Conservation (phyloP, 2,797 vertebrate genomes). For the Diceros bicornis region DNA sequence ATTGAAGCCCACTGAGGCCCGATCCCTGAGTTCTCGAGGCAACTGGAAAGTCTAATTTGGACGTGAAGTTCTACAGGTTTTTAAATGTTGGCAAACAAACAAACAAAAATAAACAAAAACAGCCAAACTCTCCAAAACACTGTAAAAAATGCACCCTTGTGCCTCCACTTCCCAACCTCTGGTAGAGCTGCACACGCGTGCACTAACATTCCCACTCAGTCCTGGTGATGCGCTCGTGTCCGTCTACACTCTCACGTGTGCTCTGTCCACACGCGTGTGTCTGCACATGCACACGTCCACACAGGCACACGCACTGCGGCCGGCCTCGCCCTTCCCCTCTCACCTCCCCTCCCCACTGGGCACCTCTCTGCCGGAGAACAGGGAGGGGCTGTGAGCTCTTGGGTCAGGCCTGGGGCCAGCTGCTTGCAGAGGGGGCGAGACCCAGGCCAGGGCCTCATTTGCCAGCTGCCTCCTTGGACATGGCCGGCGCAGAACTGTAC, state of each 20-base stretch:
- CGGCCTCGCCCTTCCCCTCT: background rate
- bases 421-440: fast-evolving
- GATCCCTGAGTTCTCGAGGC: background rate
- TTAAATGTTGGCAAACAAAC: background rate
- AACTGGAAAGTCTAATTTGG: background rate
- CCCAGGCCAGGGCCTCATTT: background rate
- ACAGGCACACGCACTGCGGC: fast-evolving
- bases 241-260: fast-evolving
- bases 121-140: background rate
- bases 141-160: no score
- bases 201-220: background rate
- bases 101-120: background rate
- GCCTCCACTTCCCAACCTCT: background rate
- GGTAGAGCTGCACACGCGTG: fast-evolving
- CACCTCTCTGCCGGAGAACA: background rate
- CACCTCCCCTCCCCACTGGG: background rate
- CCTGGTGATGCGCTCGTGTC: background rate
- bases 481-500: background rate
- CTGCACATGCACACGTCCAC: fast-evolving
- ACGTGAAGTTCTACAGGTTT: background rate
- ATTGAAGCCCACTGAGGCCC: background rate
- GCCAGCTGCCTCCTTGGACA: background rate
- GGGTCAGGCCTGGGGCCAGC: background rate
- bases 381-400: background rate
- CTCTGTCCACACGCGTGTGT: fast-evolving